Evolutionary conservation across 2,113 vertebrate genomes (phyloP).

Genomic region (Microcebus lehilahytsara): DNA sequence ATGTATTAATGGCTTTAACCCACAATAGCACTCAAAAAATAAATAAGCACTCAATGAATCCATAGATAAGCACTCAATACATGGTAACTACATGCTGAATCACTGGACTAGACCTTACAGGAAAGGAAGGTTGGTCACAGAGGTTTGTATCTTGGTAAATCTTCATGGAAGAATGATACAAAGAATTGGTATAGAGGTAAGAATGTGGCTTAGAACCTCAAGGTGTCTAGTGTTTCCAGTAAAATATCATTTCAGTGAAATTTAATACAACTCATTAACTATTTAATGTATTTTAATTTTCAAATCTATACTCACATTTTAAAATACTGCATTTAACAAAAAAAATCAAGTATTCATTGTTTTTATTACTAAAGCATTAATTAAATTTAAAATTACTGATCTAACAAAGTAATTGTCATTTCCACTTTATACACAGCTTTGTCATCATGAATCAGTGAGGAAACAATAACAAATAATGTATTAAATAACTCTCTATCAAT

Average conservation of each 20-base stretch:
- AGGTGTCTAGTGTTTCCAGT: neutral
- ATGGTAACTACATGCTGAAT: neutral
- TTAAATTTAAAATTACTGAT: conserved; percentile 2
- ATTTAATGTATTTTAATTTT: neutral
- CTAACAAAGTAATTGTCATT: neutral
- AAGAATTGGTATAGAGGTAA: neutral
- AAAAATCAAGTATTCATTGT: neutral
- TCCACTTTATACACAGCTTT: neutral
- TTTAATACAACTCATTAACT: neutral
- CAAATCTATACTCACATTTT: neutral
- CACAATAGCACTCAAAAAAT: neutral
- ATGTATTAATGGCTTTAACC: neutral
- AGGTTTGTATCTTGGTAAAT: neutral
- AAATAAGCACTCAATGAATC: neutral
- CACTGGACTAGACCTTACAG: neutral
- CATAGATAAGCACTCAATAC: neutral
- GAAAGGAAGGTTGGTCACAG: neutral
- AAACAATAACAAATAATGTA: neutral
- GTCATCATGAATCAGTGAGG: neutral
- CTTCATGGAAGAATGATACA: neutral
- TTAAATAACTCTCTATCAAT: neutral
- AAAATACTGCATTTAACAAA: neutral
- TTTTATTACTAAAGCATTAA: neutral
- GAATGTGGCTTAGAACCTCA: neutral
- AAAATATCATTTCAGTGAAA: neutral